Base-by-base conservation (phyloP, 2,888 invertebrate genomes). In the Neuroscelio doddi region DNA sequence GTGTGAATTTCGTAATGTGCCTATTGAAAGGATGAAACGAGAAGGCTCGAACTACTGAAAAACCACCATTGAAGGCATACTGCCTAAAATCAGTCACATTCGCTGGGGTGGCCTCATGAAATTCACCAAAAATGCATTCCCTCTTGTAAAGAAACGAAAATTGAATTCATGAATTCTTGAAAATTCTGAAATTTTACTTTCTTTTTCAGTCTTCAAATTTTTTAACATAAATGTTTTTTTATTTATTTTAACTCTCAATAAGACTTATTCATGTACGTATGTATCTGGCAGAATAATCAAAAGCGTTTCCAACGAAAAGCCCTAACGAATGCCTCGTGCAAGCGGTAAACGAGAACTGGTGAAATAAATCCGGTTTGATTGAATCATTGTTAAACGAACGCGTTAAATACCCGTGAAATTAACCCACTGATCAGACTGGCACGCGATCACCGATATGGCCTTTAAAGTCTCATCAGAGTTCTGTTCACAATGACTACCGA, bases 391-490 rank as follows among this genome's bases (percentile, higher is more conserved):
- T 74, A 64, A 70, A 68, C 73, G 72, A 76, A 74, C 72, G 80
- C 77, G 80, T 80, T 82, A 82, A 82, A 83, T 79, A 79, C 74
- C 80, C 82, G 81, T 83, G 82, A 83, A 83, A 83, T 83, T 81
- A 83, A 80, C 76, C 70, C 71, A 72, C 59, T 69, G 68, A 75
- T 74, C 71, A 52, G 70, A 36, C 39, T 61, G 72, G 73, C 78
- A 76, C 78, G 78, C 76, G 76, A 79, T 77, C 75, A 55, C 70
- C 69, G 74, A 76, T 79, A 71, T 73, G 72, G 72, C 71, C 68
- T 73, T 78, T 77, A 77, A 75, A 80, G 69, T 73, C 70, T 74
- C 74, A 74, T 76, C 75, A 75, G 72, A 68, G 59, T 46, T 67
- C 55, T 32, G 41, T 67, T 36, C 30, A 10, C 9, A 17, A 32